Evolutionary conservation across 2,888 invertebrate species (phyloP).

Genomic region (Leptogaster cylindrica): DNA sequence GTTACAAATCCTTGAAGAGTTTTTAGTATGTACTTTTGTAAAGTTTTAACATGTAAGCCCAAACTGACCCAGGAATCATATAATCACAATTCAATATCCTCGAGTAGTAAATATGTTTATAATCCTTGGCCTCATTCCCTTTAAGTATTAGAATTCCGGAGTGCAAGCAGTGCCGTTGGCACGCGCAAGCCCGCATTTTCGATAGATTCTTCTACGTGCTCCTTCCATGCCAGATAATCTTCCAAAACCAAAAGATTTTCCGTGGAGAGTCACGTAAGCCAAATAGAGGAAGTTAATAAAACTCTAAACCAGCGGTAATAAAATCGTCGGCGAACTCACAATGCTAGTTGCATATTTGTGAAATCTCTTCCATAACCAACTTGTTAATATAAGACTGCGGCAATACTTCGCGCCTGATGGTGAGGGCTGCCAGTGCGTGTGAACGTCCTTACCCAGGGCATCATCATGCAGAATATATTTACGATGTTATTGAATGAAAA

Average conservation of each 20-base stretch:
- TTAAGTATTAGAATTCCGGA: background rate
- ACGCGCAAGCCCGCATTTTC: background rate
- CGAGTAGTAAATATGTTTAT: background rate
- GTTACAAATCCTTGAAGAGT: no score
- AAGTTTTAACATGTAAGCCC: no score
- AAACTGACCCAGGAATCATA: no score
- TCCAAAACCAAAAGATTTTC: slow-evolving; percentile 21
- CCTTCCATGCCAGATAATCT: background rate
- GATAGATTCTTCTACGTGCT: slow-evolving; percentile 17
- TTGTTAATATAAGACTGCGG: no score
- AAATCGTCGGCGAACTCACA: background rate
- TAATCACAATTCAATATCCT: background rate
- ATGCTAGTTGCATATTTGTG: background rate
- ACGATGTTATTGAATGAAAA: no score
- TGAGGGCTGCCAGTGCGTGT: no score
- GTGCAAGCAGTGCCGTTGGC: background rate
- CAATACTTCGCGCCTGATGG: no score
- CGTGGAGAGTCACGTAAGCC: slow-evolving; percentile 28
- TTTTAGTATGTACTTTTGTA: no score
- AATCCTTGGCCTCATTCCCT: background rate
- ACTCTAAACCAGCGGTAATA: slow-evolving; percentile 18
- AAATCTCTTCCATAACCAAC: background rate
- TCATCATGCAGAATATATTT: no score
- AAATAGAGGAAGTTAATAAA: slow-evolving; percentile 35
- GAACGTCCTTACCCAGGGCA: no score